Evolutionary conservation across 2,113 vertebrate genomes (phyloP).

Genomic region (Romanogobio albipinnatus): DNA sequence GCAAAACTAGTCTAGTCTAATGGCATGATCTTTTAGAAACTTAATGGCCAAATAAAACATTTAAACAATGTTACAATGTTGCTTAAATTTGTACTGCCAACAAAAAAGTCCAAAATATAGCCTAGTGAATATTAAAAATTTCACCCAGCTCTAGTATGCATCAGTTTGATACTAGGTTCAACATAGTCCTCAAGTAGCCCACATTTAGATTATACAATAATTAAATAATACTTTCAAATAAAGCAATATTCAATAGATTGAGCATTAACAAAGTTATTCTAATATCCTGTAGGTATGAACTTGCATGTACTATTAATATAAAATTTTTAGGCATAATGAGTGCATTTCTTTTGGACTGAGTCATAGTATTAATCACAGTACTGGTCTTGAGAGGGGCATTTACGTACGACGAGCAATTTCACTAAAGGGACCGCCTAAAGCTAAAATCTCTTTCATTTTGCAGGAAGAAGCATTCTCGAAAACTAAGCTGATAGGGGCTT

Average conservation of each 20-base stretch:
- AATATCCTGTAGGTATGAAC: not conserved
- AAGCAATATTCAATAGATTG: not conserved
- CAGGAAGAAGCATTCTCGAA: not conserved
- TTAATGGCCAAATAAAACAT: not conserved
- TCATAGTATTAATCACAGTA: constrained; percentile 20
- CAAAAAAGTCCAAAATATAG: not conserved
- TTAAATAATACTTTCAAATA: not conserved
- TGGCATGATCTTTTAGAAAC: not conserved
- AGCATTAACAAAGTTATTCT: not conserved
- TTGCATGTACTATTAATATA: not conserved
- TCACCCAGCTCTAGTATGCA: not conserved
- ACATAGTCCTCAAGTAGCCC: not conserved
- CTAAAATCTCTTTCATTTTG: constrained; percentile 20
- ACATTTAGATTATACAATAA: not conserved
- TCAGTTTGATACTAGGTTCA: not conserved
- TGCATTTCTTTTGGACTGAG: constrained; percentile 9
- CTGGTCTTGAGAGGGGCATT: not conserved
- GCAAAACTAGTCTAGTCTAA: not conserved
- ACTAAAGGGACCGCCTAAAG: not conserved
- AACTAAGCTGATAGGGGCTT: not conserved
- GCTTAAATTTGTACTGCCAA: not conserved
- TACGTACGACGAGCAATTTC: not conserved
- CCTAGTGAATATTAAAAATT: not conserved
- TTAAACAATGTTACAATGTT: not conserved
- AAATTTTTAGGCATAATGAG: not conserved